Percentiles rank a stretch among this genome's conserved stretches.
Conservation (phyloP, 2,797 vertebrate genomes). For the Channallabes apus region DNA sequence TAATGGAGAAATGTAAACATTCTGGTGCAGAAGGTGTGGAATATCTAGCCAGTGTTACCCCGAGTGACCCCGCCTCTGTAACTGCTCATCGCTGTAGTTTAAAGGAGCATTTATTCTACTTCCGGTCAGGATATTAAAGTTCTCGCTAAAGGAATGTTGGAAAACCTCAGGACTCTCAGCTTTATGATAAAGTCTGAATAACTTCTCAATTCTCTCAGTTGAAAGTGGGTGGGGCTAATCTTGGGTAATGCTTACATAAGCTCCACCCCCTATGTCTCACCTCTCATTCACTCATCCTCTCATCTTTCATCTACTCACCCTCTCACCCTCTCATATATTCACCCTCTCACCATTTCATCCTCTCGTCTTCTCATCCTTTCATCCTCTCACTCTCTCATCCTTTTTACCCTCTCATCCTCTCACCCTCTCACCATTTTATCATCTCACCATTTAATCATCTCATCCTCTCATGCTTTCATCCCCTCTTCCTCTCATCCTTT, state of each 20-base stretch:
- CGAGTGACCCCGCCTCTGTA: background rate
- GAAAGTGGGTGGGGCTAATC: background rate
- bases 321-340: background rate
- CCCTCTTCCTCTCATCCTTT: no score
- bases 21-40: background rate
- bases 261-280: background rate
- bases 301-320: background rate
- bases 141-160: background rate
- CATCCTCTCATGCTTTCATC: background rate
- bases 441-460: background rate
- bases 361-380: background rate
- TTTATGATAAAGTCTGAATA: background rate
- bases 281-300: background rate
- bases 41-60: no score
- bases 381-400: background rate
- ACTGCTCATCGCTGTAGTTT: background rate
- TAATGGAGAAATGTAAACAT: background rate
- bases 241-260: background rate
- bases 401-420: background rate
- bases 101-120: background rate
- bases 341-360: background rate
- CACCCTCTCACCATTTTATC: background rate
- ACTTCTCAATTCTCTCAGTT: background rate
- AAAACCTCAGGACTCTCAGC: background rate
- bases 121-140: background rate